phyloP scores from a whole-genome alignment of 2,888 invertebrate genomes.

The Thelaira solivaga region DNA sequence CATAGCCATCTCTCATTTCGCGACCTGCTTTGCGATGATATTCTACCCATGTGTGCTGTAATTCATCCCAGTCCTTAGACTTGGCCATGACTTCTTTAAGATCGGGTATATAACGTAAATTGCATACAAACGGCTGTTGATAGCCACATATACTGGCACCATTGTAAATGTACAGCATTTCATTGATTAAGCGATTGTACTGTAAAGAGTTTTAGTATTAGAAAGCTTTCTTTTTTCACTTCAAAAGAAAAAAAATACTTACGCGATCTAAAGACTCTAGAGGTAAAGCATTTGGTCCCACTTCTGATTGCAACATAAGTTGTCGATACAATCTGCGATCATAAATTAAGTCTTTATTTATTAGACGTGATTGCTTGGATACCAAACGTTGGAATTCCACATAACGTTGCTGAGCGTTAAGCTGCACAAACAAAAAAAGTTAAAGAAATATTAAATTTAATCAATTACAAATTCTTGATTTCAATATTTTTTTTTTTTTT shows the following conservation, averaged over 20 bases:
- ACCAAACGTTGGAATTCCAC: constrained; percentile 89
- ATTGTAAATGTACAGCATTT: constrained; percentile 92
- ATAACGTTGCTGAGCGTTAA: constrained; percentile 88
- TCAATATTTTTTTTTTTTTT: too few species aligned
- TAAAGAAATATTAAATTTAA: not conserved
- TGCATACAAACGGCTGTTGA: constrained; percentile 90
- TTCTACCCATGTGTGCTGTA: constrained; percentile 92
- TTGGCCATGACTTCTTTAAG: constrained; percentile 86
- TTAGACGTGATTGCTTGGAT: constrained; percentile 85
- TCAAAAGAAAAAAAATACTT: constrained; percentile 69
- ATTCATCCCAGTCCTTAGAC: constrained; percentile 91
- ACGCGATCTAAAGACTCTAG: constrained; percentile 90
- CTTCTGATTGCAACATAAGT: constrained; percentile 85
- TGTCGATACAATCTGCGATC: constrained; percentile 86
- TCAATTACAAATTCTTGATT: not conserved
- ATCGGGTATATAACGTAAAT: constrained; percentile 88
- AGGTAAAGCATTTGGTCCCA: constrained; percentile 89
- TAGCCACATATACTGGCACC: constrained; percentile 90
- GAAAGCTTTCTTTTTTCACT: not conserved
- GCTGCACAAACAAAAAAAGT: constrained; percentile 79
- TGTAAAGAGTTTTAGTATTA: constrained; percentile 73
- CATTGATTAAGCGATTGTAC: constrained; percentile 92
- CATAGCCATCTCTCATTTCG: constrained; percentile 86
- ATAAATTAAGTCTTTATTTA: constrained; percentile 82
- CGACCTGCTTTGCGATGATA: constrained; percentile 92